Evolutionary conservation across 2,797 vertebrate species (phyloP), one percentile per base, ranked within the genome.

Genomic region (Cyprinella venusta): DNA sequence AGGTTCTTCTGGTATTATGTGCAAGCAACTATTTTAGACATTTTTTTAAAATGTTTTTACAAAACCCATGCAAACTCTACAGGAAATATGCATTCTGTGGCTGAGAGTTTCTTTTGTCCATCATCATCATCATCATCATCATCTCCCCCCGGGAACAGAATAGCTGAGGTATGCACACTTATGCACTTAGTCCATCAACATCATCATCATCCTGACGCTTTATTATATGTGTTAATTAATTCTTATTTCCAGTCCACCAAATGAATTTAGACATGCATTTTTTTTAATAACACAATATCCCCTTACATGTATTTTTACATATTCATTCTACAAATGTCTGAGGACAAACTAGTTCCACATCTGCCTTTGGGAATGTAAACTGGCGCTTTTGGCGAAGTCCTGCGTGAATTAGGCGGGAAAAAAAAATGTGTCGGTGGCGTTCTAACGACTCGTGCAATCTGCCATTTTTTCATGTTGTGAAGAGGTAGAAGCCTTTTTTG

Each of bases 11-110:
- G 98, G 97, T 99, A 97, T 98, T 97, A 98, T 99, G 98, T 99
- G 98, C 98, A 99, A 99, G 98, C 98, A 99, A 98, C 98, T 99
- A 99, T 98, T 98, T 97, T 96, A 96, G 97, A 99, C 97, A 95
- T 97, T 97, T 98, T 97, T 98, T 95, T 95, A 92, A 94, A 76
- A 64, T 90, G 89, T 98, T 98, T 97, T 97, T 98, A 99, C 96
- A 99, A 99, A 99, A 99, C 96, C 98, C 98, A 99, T 99, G 98
- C 98, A 99, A 99, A 97, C 98, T 99, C 98, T 99, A 99, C 97
- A 99, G 96, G 96, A 98, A 94, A 99, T 98, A 98, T 97, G 97
- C 97, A 99, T 98, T 99, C 96, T 99, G 97, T 98, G 97, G 96
- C 96, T 97, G 97, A 98, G 96, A 97, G 96, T 96, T 96, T 80